These are phyloP conservation scores for Ctenochaetus hawaiiensis DNA, from an alignment of 2,797 vertebrate genomes.

Conservation along the genomic window DNA sequence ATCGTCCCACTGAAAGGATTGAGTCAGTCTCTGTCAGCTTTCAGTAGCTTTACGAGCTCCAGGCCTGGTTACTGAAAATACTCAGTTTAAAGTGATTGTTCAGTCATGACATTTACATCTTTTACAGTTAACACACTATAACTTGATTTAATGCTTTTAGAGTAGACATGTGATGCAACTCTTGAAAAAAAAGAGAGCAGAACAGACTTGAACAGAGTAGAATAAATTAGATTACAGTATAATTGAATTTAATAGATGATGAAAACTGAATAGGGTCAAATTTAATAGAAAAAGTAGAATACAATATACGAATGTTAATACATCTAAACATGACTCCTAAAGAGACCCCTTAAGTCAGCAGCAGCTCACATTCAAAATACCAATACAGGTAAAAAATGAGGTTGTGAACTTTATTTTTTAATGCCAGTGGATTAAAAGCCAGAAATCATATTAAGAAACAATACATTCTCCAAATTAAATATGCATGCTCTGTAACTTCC, in stretches of 20 bases:
- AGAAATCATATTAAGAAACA: background rate
- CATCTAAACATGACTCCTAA: too few species aligned
- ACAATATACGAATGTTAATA: too few species aligned
- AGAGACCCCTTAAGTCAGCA: background rate
- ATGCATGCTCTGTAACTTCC: too few species aligned
- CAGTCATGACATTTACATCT: slow-evolving; percentile 16
- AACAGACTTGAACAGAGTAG: too few species aligned
- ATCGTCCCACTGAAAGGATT: slow-evolving; percentile 54
- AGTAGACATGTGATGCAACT: background rate
- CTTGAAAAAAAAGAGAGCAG: background rate
- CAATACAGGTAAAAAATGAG: background rate
- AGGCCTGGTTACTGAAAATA: slow-evolving; percentile 20
- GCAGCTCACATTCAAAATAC: background rate
- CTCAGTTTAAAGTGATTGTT: background rate
- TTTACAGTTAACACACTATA: background rate
- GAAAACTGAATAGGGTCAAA: too few species aligned
- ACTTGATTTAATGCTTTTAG: background rate
- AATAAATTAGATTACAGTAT: background rate
- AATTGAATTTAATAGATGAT: background rate
- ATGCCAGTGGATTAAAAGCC: background rate
- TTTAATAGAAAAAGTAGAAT: too few species aligned
- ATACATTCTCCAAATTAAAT: background rate
- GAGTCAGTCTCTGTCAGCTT: slow-evolving; percentile 42
- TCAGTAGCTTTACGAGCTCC: slow-evolving; percentile 29
- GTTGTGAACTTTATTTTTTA: background rate